These are phyloP conservation scores for Toxotes jaculatrix DNA, from an alignment of 2,113 vertebrate species.

Conservation along the genomic window DNA sequence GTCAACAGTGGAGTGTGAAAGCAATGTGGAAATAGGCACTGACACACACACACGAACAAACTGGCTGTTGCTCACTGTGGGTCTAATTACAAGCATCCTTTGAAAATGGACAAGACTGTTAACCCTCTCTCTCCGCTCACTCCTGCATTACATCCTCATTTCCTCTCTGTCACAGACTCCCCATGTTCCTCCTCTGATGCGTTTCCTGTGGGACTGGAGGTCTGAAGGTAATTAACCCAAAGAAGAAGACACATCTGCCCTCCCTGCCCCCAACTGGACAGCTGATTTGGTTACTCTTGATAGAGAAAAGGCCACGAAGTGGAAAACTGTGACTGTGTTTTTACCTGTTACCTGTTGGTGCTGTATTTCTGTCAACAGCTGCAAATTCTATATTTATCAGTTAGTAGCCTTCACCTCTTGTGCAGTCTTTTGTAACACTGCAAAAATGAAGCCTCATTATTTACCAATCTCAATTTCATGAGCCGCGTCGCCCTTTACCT, in stretches of 20 bases:
- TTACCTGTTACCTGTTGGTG: neutral
- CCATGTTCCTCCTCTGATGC: neutral
- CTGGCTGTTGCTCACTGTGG: neutral
- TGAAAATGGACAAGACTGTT: neutral
- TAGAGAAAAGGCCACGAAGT: neutral
- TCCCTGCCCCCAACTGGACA: neutral
- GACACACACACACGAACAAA: neutral
- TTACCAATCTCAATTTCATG: neutral
- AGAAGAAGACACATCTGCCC: neutral
- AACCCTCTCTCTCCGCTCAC: neutral
- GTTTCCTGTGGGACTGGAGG: neutral
- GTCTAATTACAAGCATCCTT: slow-evolving; percentile 22
- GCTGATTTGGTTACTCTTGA: neutral
- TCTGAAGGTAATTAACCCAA: slow-evolving; percentile 37
- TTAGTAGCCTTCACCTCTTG: neutral
- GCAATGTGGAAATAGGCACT: neutral
- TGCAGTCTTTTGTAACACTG: slow-evolving; percentile 1
- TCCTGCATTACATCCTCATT: neutral
- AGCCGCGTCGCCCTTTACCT: neutral
- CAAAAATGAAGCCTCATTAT: neutral
- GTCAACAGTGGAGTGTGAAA: slow-evolving; percentile 14
- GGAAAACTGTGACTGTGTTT: neutral
- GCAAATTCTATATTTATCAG: neutral
- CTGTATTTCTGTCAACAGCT: neutral
- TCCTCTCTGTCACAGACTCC: slow-evolving; percentile 5